Evolutionary conservation across 2,797 vertebrate species (phyloP).

Genomic region (Myotis vivesi): DNA sequence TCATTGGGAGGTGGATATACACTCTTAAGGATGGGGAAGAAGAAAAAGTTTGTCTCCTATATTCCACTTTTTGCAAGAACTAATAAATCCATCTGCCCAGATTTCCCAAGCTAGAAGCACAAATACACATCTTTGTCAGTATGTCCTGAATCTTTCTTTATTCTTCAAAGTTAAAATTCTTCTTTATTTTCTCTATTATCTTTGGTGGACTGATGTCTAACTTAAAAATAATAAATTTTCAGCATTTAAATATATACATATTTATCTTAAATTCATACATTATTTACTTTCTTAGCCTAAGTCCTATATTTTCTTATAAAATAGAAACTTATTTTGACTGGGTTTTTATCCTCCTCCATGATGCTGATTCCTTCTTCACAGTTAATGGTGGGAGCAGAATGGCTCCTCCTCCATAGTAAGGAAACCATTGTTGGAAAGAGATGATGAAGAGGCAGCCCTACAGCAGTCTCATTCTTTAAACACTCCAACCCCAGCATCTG

Average conservation of each 20-base stretch:
- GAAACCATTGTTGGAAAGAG: neutral
- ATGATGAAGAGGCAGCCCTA: neutral
- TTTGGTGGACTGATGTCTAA: neutral
- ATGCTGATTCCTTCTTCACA: neutral
- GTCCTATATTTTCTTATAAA: neutral
- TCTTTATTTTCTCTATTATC: neutral
- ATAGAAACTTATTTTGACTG: neutral
- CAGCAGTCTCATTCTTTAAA: neutral
- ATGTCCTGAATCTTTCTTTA: neutral
- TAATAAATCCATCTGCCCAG: neutral
- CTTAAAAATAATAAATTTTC: neutral
- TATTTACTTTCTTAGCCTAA: slow-evolving; percentile 2
- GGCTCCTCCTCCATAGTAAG: neutral
- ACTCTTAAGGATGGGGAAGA: neutral
- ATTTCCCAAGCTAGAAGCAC: neutral
- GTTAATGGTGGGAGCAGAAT: neutral
- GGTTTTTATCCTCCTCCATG: neutral
- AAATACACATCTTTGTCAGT: neutral
- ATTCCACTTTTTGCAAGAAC: neutral
- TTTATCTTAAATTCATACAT: neutral
- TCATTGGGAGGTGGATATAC: neutral
- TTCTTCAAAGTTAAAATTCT: neutral
- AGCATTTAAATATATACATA: neutral
- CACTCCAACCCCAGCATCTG: neutral
- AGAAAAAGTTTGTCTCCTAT: neutral